Evolutionary conservation across 2,888 invertebrate genomes (phyloP).

Genomic region (Andricus quercusramuli): DNA sequence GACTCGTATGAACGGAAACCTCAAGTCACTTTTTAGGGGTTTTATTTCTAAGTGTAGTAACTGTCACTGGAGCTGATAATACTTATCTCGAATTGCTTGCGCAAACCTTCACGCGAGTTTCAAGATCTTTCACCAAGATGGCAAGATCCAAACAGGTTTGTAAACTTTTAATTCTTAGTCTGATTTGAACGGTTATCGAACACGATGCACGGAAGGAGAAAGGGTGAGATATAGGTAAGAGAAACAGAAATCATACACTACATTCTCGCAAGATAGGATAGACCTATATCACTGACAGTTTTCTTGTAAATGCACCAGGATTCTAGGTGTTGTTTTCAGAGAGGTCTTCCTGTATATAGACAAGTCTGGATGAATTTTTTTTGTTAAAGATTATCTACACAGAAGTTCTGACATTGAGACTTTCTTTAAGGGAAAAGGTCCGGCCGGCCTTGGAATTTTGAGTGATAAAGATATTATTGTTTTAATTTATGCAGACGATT

Average conservation of each 20-base stretch:
- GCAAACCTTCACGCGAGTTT: not conserved
- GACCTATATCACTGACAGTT: no score
- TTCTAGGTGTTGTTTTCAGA: no score
- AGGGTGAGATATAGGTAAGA: not conserved
- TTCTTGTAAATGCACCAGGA: no score
- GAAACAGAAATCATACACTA: not conserved
- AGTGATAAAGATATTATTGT: no score
- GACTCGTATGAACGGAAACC: not conserved
- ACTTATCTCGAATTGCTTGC: not conserved
- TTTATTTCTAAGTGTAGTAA: not conserved
- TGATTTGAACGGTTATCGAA: not conserved
- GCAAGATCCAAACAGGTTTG: not conserved
- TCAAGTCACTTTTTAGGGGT: not conserved
- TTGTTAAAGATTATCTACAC: no score
- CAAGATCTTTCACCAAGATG: not conserved
- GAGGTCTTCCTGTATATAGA: no score
- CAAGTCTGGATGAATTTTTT: no score
- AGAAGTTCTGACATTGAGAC: no score
- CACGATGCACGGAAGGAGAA: not conserved
- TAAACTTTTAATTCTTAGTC: not conserved
- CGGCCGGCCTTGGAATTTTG: no score
- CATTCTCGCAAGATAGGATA: not conserved
- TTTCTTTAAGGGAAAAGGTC: no score
- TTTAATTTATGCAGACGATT: no score
- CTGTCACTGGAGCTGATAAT: not conserved